Evolutionary conservation across 2,888 invertebrate species (phyloP).

Genomic region (Bombylius major): DNA sequence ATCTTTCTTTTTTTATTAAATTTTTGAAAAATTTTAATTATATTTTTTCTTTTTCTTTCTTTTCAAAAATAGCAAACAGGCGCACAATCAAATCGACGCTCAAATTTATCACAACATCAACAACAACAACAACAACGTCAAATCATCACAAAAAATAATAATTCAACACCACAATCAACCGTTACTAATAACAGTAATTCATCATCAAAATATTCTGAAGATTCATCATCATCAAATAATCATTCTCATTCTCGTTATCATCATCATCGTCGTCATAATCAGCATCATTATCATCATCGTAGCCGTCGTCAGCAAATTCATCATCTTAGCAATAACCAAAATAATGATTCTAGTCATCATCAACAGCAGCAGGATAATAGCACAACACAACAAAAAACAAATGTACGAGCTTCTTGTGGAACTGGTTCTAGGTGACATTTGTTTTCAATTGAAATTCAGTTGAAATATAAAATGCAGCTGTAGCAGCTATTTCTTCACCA

Average conservation of each 20-base stretch:
- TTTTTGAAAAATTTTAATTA: no score
- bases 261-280: conserved; percentile 23
- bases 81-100: neutral
- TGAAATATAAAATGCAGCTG: neutral
- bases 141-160: neutral
- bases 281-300: conserved; percentile 24
- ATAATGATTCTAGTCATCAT: conserved; percentile 9
- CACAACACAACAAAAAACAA: conserved; percentile 21
- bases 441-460: conserved; percentile 14
- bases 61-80: neutral
- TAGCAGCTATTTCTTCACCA: no score
- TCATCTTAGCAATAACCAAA: neutral
- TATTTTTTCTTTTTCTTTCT: no score
- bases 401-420: conserved; percentile 23
- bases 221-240: neutral
- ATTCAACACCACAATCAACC: neutral
- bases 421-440: conserved; percentile 34
- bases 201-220: neutral
- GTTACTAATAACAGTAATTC: neutral
- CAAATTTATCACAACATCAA: neutral
- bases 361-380: conserved; percentile 10
- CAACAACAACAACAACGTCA: neutral
- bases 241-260: conserved; percentile 17
- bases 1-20: no score
- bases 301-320: conserved; percentile 10